These are phyloP conservation scores for Tringa solitaria DNA, from an alignment of 2,113 vertebrate genomes.

Conservation along the genomic window DNA sequence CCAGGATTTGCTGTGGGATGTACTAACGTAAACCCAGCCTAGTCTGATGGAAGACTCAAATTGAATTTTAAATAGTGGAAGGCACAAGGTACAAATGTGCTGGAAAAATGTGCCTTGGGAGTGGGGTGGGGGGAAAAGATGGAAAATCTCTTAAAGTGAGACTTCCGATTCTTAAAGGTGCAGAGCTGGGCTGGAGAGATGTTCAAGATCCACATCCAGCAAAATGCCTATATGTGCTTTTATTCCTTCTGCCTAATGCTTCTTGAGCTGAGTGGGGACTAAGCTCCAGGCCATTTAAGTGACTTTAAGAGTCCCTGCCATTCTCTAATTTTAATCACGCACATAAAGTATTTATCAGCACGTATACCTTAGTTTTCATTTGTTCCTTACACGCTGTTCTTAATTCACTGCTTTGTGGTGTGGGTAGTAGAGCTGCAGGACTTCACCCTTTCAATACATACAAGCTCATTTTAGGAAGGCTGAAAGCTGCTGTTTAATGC, in stretches of 20 bases:
- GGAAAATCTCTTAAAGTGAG: neutral
- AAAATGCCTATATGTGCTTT: accelerated
- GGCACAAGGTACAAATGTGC: neutral
- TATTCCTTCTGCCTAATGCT: neutral
- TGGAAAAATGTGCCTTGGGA: neutral
- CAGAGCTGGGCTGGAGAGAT: neutral
- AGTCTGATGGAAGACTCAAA: neutral
- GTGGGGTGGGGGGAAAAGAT: accelerated
- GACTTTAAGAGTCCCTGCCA: neutral
- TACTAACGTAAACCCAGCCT: neutral
- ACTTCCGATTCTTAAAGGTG: neutral
- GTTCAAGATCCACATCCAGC: no score
- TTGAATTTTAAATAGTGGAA: neutral
- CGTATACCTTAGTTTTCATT: neutral
- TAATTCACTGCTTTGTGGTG: neutral
- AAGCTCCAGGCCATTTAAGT: neutral
- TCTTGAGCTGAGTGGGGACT: neutral
- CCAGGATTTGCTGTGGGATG: neutral
- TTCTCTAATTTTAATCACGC: neutral
- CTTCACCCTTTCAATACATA: neutral
- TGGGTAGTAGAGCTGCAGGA: neutral
- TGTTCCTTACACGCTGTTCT: neutral
- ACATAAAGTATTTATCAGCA: accelerated
- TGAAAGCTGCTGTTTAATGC: conserved; percentile 27
- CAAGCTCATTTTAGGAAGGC: neutral